Evolutionary conservation across 1,140 invertebrate genomes (phyloP).

Genomic region (Dreissena polymorpha): DNA sequence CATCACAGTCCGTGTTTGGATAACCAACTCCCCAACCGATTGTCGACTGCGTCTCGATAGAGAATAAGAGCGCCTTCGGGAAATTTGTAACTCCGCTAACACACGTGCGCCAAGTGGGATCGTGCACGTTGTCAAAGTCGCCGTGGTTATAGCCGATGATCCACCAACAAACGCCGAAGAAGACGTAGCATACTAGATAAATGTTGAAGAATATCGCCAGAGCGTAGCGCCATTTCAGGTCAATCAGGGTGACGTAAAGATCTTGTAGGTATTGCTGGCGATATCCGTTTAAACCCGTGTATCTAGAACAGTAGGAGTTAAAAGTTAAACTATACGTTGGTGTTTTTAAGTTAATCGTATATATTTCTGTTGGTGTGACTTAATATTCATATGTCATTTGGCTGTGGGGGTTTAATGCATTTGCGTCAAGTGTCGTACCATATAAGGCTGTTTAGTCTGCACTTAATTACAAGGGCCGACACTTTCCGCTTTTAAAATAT

Average conservation of each 20-base stretch:
- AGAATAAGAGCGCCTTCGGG: conserved; percentile 78
- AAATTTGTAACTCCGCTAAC: conserved; percentile 73
- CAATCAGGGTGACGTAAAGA: conserved; percentile 73
- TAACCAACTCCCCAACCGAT: conserved; percentile 83
- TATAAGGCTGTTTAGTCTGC: no score
- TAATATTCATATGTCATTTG: no score
- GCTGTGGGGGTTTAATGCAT: no score
- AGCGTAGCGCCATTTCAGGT: conserved; percentile 96
- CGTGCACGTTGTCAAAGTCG: conserved; percentile 87
- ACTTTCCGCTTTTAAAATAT: no score
- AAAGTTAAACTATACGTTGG: no score
- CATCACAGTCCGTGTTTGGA: conserved; percentile 83
- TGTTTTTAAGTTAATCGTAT: no score
- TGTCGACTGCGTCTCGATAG: conserved; percentile 81
- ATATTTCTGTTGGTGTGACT: no score
- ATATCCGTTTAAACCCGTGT: conserved; percentile 65
- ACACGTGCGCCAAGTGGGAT: conserved; percentile 78
- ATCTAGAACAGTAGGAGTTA: conserved; percentile 16
- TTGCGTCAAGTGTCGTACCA: no score
- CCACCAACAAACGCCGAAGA: conserved; percentile 97
- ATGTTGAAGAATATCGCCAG: conserved; percentile 94
- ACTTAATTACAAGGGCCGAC: no score
- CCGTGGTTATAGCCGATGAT: conserved; percentile 95
- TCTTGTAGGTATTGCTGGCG: conserved; percentile 69
- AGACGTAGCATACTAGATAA: conserved; percentile 94